These are phyloP conservation scores for Meiosimyza platycephala DNA, from an alignment of 2,888 invertebrate species.

Conservation along the genomic window DNA sequence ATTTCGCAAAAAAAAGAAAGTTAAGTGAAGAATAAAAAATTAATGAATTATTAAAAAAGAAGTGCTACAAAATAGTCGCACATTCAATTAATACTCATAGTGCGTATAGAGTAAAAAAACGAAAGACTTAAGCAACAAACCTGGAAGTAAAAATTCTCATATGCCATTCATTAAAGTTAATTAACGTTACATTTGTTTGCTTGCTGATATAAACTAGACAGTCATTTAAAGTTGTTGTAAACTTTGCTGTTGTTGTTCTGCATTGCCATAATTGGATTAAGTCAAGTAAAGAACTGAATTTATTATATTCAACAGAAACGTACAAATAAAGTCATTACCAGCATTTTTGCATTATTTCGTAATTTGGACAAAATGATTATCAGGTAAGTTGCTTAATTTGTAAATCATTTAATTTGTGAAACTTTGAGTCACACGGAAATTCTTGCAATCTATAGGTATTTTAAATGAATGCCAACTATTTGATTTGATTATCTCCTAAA, in stretches of 20 bases:
- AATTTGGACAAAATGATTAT: constrained; percentile 61
- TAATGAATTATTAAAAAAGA: neutral
- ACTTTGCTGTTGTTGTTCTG: constrained; percentile 34
- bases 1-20: constrained; percentile 16
- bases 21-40: constrained; percentile 6
- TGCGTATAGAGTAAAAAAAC: constrained; percentile 26
- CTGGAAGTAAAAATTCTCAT: constrained; percentile 20
- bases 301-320: neutral
- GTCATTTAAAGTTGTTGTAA: constrained; percentile 35
- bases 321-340: constrained; percentile 53
- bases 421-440: constrained; percentile 17
- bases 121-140: constrained; percentile 55
- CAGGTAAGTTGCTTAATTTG: constrained; percentile 54
- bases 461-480: too few relatives aligned
- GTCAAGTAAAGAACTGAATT: constrained; percentile 31
- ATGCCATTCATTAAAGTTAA: too few relatives aligned
- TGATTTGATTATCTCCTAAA: too few relatives aligned
- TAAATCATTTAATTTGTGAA: neutral
- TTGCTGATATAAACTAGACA: neutral
- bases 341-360: constrained; percentile 47
- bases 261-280: constrained; percentile 53
- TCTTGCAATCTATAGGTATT: neutral
- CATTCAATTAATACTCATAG: neutral
- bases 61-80: constrained; percentile 2
- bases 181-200: too few relatives aligned